Percentiles rank a stretch among this genome's conserved stretches.
Evolutionary conservation across 2,888 invertebrate genomes (phyloP).

Genomic region (Oligia latruncula): DNA sequence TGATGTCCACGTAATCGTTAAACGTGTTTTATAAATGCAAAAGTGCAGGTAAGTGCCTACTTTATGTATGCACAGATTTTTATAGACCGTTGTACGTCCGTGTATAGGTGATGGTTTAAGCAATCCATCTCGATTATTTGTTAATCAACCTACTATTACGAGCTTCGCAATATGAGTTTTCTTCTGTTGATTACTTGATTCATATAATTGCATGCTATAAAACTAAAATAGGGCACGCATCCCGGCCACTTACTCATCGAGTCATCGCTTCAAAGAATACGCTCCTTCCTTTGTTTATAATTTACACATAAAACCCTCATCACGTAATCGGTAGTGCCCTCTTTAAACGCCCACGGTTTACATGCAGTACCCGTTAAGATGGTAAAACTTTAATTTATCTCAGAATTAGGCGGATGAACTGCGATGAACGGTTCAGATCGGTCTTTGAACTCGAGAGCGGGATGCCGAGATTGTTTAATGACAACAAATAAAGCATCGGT

Average conservation of each 20-base stretch:
- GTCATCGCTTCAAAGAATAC: conserved; percentile 73
- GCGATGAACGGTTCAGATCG: conserved; percentile 74
- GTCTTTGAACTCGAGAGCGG: conserved; percentile 84
- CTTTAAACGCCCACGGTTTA: conserved; percentile 30
- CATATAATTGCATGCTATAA: conserved; percentile 39
- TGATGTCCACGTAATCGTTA: conserved; percentile 55
- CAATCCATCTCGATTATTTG: background rate
- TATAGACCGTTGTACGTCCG: background rate
- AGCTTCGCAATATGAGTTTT: conserved; percentile 22
- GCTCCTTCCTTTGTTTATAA: conserved; percentile 69
- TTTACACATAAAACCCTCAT: conserved; percentile 54
- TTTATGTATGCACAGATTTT: background rate
- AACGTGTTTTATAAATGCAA: conserved; percentile 40
- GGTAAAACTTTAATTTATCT: conserved; percentile 51
- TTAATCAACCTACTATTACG: background rate
- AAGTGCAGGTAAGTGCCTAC: conserved; percentile 12
- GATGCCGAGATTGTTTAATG: conserved; percentile 77
- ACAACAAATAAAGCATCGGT: conserved; percentile 79
- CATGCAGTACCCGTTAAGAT: conserved; percentile 32
- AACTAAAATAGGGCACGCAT: conserved; percentile 47
- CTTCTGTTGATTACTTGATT: conserved; percentile 35
- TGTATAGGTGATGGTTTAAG: background rate
- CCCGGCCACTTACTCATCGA: conserved; percentile 73
- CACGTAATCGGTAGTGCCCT: conserved; percentile 35
- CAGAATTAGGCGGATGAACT: conserved; percentile 75